These are phyloP conservation scores for Callyntrura guangdongensis DNA, from an alignment of 2,888 invertebrate genomes.

Conservation along the genomic window DNA sequence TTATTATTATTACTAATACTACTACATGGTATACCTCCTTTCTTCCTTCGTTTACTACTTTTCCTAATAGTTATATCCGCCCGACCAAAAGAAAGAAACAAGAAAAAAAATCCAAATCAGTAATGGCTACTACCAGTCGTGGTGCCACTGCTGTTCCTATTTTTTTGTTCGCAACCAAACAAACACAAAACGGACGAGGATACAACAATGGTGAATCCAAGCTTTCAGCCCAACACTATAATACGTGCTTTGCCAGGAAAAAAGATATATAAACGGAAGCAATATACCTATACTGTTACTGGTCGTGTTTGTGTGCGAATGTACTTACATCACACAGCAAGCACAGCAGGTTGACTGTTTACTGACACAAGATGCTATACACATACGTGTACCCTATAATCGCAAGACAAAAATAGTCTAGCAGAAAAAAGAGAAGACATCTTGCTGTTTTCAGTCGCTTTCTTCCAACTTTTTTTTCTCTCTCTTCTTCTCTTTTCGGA, in stretches of 20 bases:
- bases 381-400: not conserved
- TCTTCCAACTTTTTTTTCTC: conserved; percentile 53
- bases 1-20: not conserved
- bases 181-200: conserved; percentile 4
- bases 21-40: not conserved
- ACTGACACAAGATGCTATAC: not conserved
- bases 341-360: conserved; percentile 66
- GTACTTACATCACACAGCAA: conserved; percentile 24
- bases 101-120: conserved; percentile 40
- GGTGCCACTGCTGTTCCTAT: conserved; percentile 18
- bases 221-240: conserved; percentile 11
- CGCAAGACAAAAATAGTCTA: not conserved
- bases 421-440: conserved; percentile 28
- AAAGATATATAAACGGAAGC: not conserved
- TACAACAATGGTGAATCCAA: conserved; percentile 5
- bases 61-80: not conserved
- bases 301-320: not conserved
- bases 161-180: conserved; percentile 3
- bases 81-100: not conserved
- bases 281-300: not conserved
- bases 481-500: conserved; percentile 54
- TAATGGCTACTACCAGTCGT: conserved; percentile 28
- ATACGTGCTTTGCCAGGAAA: not conserved
- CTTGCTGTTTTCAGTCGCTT: conserved; percentile 59
- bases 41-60: conserved; percentile 21